These are phyloP conservation scores for Stichopus horrens DNA, from an alignment of 53 echinoderm and acorn worm genomes.

Conservation along the genomic window DNA sequence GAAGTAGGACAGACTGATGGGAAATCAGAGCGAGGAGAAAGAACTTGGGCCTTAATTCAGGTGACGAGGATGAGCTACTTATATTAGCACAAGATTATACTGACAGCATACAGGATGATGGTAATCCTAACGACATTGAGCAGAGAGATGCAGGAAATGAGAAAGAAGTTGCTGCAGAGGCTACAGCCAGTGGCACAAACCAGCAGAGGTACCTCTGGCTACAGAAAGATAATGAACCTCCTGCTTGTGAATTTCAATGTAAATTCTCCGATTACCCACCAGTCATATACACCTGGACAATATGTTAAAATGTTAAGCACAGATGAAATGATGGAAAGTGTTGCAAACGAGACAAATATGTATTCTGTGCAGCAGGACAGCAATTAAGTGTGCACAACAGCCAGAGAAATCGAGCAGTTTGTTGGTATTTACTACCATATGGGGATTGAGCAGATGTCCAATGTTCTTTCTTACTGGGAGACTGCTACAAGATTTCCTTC, in stretches of 20 bases:
- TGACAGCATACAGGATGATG: too few relatives aligned
- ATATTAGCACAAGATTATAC: too few relatives aligned
- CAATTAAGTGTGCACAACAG: conserved; percentile 28
- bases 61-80: too few relatives aligned
- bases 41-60: too few relatives aligned
- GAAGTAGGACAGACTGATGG: too few relatives aligned
- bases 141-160: background rate
- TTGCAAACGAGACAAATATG: conserved; percentile 45
- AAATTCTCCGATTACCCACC: conserved; percentile 21
- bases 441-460: too few relatives aligned
- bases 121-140: too few relatives aligned
- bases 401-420: conserved; percentile 44
- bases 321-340: conserved; percentile 36
- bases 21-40: too few relatives aligned
- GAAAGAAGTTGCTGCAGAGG: background rate
- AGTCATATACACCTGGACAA: background rate
- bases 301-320: conserved; percentile 40
- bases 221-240: conserved; percentile 29
- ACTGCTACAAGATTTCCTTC: too few relatives aligned
- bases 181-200: background rate
- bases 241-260: conserved; percentile 20
- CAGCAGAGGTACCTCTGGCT: background rate
- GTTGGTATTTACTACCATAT: too few relatives aligned
- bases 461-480: too few relatives aligned
- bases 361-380: conserved; percentile 46